Percentiles rank a stretch among this genome's conserved stretches.
Evolutionary conservation across 2,888 invertebrate species (phyloP).

Genomic region (Drosophila sordidula): DNA sequence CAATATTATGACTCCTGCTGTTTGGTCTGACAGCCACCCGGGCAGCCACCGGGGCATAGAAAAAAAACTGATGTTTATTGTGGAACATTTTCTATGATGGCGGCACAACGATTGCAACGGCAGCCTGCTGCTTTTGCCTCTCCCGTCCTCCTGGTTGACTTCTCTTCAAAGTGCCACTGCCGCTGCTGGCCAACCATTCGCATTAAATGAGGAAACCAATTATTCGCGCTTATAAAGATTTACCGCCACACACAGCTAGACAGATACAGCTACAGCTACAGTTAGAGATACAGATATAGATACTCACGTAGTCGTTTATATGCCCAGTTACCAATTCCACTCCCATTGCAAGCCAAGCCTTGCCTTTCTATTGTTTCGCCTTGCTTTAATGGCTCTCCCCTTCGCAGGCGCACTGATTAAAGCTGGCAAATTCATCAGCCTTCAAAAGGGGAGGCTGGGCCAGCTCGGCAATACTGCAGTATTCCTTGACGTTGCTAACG

Average conservation of each 20-base stretch:
- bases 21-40: slow-evolving; percentile 62
- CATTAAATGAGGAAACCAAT: slow-evolving; percentile 84
- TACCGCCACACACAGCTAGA: slow-evolving; percentile 66
- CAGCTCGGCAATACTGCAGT: too few relatives aligned
- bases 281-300: slow-evolving; percentile 47
- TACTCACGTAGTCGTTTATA: slow-evolving; percentile 43
- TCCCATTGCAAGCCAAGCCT: slow-evolving; percentile 16
- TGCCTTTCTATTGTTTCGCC: slow-evolving; percentile 48
- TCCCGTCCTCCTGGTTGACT: background rate
- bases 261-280: slow-evolving; percentile 31
- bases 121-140: slow-evolving; percentile 26
- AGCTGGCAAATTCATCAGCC: slow-evolving; percentile 48
- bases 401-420: slow-evolving; percentile 61
- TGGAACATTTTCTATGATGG: slow-evolving; percentile 73
- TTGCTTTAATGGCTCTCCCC: slow-evolving; percentile 36
- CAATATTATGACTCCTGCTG: slow-evolving; percentile 82
- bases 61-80: slow-evolving; percentile 70
- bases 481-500: background rate
- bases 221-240: slow-evolving; percentile 83
- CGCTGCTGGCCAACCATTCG: slow-evolving; percentile 70
- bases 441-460: too few relatives aligned
- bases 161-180: slow-evolving; percentile 21
- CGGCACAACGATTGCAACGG: slow-evolving; percentile 63
- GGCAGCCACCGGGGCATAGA: slow-evolving; percentile 9
- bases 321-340: slow-evolving; percentile 36